phyloP scores from a whole-genome alignment of 2,888 invertebrate genomes.

The Ryuthela nishihirai region DNA sequence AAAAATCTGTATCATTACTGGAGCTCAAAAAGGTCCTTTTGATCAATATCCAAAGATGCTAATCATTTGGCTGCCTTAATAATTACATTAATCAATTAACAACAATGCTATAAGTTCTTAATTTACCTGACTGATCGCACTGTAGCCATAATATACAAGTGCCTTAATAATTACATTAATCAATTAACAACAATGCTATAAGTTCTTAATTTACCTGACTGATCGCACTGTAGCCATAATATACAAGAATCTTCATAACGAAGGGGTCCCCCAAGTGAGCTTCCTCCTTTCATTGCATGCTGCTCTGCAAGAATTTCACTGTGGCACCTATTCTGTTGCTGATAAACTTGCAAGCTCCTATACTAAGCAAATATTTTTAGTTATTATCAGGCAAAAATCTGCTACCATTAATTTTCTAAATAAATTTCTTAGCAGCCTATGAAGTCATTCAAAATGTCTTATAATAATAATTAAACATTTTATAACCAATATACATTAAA shows the following conservation, averaged over 20 bases:
- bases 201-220: constrained; percentile 56
- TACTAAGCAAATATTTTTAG: constrained; percentile 9
- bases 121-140: constrained; percentile 66
- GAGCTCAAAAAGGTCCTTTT: too few species aligned
- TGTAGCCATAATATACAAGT: constrained; percentile 77
- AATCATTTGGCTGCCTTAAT: too few species aligned
- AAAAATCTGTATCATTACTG: too few species aligned
- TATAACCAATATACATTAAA: too few species aligned
- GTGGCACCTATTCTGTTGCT: constrained; percentile 64
- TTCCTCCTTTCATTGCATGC: constrained; percentile 57
- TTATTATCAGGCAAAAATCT: background rate
- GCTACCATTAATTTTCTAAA: too few species aligned
- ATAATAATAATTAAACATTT: too few species aligned
- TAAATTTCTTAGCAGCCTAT: too few species aligned
- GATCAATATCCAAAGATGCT: too few species aligned
- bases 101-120: background rate
- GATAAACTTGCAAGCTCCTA: constrained; percentile 73
- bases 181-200: background rate
- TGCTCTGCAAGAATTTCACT: constrained; percentile 66
- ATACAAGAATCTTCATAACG: constrained; percentile 70
- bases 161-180: background rate
- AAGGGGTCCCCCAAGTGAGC: constrained; percentile 63
- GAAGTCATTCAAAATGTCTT: too few species aligned
- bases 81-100: background rate
- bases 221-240: constrained; percentile 80